phyloP scores from a whole-genome alignment of 2,888 invertebrate species.

The Metallyticus violacea region DNA sequence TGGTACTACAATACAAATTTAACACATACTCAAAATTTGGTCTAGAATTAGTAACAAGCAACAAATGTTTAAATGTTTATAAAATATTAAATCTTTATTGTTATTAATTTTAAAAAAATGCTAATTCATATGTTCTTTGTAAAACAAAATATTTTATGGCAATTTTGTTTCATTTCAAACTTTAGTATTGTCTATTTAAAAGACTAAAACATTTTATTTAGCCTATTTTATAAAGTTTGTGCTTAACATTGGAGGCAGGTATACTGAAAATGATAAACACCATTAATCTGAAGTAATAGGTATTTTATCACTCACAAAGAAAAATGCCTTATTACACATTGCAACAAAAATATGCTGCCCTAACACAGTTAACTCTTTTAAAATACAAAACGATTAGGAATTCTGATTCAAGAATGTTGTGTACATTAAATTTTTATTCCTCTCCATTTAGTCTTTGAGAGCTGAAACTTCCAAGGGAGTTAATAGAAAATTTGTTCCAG shows the following conservation, averaged over 20 bases:
- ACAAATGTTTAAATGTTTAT: no score
- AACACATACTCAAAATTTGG: no score
- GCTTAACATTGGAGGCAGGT: neutral
- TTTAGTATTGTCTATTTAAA: no score
- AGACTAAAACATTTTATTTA: no score
- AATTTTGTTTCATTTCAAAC: no score
- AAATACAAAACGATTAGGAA: constrained; percentile 20
- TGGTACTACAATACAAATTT: no score
- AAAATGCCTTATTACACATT: constrained; percentile 22
- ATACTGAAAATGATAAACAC: neutral
- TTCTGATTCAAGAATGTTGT: constrained; percentile 10
- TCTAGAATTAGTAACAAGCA: no score
- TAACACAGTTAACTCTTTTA: constrained; percentile 18
- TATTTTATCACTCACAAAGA: constrained; percentile 23
- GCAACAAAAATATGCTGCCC: constrained; percentile 25
- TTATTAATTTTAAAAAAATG: no score
- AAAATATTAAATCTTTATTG: no score
- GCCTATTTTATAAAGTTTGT: no score
- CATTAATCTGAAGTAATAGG: neutral
- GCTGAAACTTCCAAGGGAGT: neutral
- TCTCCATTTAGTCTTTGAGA: neutral
- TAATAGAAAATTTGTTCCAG: neutral
- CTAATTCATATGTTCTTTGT: no score
- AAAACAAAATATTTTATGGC: no score
- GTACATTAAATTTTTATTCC: neutral